Conservation (phyloP, 2,113 vertebrate species). For the Enhydra lutris region DNA sequence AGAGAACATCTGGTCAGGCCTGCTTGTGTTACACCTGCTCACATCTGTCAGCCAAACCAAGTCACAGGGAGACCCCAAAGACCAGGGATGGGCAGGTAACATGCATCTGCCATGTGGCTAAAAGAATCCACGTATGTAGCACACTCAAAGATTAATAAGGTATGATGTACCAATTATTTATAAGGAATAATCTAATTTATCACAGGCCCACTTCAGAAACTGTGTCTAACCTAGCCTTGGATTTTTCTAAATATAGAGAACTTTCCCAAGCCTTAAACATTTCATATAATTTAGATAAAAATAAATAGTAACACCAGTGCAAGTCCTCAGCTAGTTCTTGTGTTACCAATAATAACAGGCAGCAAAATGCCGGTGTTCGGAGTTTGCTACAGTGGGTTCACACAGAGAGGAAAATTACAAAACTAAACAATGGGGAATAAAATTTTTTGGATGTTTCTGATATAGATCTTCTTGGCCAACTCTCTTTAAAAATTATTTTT, state of each 20-base stretch:
- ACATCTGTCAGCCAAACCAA: neutral
- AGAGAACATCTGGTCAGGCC: neutral
- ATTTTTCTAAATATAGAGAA: neutral
- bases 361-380: neutral
- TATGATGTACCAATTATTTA: too few species aligned
- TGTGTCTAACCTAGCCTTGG: neutral
- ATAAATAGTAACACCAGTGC: neutral
- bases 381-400: neutral
- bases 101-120: neutral
- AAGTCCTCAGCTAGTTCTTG: neutral
- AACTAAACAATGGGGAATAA: neutral
- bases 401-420: too few species aligned
- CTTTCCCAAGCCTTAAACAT: neutral
- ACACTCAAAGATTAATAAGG: neutral
- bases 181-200: too few species aligned
- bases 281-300: neutral
- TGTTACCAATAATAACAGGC: neutral
- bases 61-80: neutral
- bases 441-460: neutral
- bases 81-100: neutral
- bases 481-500: neutral
- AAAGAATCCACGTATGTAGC: neutral
- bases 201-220: neutral
- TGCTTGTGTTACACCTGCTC: too few species aligned
- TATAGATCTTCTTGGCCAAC: neutral